These are phyloP conservation scores for Acanthurus tractus DNA, from an alignment of 2,797 vertebrate species.

Conservation along the genomic window DNA sequence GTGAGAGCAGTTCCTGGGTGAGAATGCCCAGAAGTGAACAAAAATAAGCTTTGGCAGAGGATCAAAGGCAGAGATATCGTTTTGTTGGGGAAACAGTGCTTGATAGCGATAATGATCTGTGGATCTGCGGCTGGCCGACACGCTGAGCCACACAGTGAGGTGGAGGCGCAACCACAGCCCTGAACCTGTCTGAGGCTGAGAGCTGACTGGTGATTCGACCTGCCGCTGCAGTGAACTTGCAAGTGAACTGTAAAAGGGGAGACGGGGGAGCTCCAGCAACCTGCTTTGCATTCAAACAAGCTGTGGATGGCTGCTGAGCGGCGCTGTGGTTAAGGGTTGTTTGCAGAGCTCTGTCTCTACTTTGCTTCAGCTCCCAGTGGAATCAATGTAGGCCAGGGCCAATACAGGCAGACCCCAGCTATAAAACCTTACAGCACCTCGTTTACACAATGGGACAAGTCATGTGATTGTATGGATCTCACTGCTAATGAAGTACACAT, in stretches of 20 bases:
- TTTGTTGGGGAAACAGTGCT: slow-evolving; percentile 75
- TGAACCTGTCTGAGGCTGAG: slow-evolving; percentile 22
- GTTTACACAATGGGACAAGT: slow-evolving; percentile 50
- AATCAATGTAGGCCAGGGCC: slow-evolving; percentile 66
- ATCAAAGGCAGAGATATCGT: slow-evolving; percentile 76
- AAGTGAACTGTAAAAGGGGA: slow-evolving; percentile 53
- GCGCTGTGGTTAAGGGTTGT: slow-evolving; percentile 52
- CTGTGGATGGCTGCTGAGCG: slow-evolving; percentile 21
- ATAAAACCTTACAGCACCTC: slow-evolving; percentile 55
- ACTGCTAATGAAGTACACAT: slow-evolving; percentile 60
- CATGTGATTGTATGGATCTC: slow-evolving; percentile 68
- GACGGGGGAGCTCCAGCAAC: slow-evolving; percentile 22
- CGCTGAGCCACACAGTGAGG: slow-evolving; percentile 56
- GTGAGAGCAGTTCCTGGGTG: slow-evolving; percentile 56
- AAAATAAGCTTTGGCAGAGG: slow-evolving; percentile 68
- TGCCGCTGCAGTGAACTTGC: slow-evolving; percentile 50
- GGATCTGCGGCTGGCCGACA: slow-evolving; percentile 59
- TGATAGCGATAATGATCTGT: slow-evolving; percentile 77
- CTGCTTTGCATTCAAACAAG: slow-evolving; percentile 60
- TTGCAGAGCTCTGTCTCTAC: slow-evolving; percentile 51
- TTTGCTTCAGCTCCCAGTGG: slow-evolving; percentile 54
- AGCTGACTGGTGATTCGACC: slow-evolving; percentile 50
- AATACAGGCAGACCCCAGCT: slow-evolving; percentile 51
- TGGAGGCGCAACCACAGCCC: slow-evolving; percentile 23
- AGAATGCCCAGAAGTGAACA: slow-evolving; percentile 71